Conservation (phyloP, 2,113 vertebrate genomes). For the Scatophagus argus region DNA sequence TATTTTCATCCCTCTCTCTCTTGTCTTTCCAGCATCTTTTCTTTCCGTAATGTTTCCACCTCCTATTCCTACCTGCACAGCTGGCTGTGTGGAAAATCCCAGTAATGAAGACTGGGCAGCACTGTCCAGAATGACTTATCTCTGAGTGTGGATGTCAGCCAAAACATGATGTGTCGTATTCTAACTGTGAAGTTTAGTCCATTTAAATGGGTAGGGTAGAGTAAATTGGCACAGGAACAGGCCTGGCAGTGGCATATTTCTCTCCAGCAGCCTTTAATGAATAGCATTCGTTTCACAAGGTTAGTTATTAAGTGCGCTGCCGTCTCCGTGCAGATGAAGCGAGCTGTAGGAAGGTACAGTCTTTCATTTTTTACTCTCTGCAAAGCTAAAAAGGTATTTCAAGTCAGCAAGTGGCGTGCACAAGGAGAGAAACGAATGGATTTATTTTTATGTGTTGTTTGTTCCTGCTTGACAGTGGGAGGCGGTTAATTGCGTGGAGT, state of each 20-base stretch:
- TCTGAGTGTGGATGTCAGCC: constrained; percentile 51
- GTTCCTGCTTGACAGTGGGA: constrained; percentile 21
- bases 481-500: constrained; percentile 15
- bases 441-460: constrained; percentile 40
- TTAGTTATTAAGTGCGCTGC: constrained; percentile 33
- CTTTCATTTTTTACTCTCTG: constrained; percentile 10
- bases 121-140: constrained; percentile 65
- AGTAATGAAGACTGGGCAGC: constrained; percentile 62
- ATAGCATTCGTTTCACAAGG: constrained; percentile 46
- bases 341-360: not conserved
- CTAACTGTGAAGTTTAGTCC: constrained; percentile 39
- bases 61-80: not conserved
- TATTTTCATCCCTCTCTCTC: constrained; percentile 7
- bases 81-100: constrained; percentile 62
- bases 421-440: not conserved
- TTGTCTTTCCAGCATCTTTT: not conserved
- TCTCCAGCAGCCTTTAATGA: constrained; percentile 53
- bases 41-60: not conserved
- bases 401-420: not conserved
- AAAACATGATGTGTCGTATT: constrained; percentile 44
- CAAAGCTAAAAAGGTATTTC: constrained; percentile 11
- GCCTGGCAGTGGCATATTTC: constrained; percentile 36
- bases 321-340: constrained; percentile 1
- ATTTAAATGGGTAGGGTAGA: constrained; percentile 29
- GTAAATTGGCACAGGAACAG: constrained; percentile 51